These are phyloP conservation scores for Apis florea DNA, from an alignment of 1,140 invertebrate species.

Conservation along the genomic window DNA sequence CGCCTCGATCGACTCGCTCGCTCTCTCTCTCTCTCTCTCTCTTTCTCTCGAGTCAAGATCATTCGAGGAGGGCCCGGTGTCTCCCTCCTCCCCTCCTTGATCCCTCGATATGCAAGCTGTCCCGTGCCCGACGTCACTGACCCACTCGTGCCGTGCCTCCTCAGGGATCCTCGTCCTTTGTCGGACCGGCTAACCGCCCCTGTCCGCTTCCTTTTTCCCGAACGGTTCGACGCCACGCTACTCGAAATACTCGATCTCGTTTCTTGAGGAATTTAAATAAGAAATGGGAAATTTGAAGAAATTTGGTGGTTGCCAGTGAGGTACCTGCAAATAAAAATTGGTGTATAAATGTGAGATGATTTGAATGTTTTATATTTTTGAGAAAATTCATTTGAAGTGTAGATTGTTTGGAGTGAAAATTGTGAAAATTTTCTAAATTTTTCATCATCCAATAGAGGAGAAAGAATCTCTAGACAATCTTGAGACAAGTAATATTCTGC, in stretches of 20 bases:
- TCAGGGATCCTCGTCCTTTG: constrained; percentile 40
- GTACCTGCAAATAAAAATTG: too few species aligned
- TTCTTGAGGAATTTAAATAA: too few species aligned
- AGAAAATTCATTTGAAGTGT: neutral
- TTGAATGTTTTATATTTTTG: too few species aligned
- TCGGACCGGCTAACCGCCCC: constrained; percentile 7
- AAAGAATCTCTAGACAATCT: constrained; percentile 51
- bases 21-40: constrained; percentile 20
- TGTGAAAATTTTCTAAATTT: neutral
- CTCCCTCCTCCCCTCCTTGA: neutral
- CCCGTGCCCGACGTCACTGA: constrained; percentile 61
- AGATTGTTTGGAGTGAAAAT: neutral
- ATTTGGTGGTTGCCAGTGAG: too few species aligned
- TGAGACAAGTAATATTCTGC: constrained; percentile 53
- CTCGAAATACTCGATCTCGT: neutral
- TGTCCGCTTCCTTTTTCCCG: constrained; percentile 20
- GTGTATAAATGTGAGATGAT: too few species aligned
- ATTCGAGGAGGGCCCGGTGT: constrained; percentile 7
- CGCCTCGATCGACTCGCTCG: constrained; percentile 17
- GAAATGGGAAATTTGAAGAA: too few species aligned
- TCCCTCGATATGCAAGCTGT: constrained; percentile 46
- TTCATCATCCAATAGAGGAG: constrained; percentile 28
- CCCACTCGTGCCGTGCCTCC: constrained; percentile 45
- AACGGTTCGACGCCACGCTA: neutral
- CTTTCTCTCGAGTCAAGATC: constrained; percentile 30